A percentile compares a stretch with the other conserved stretches of the same genome.
Conservation (phyloP, 2,888 invertebrate genomes). For the Sericinus montela region DNA sequence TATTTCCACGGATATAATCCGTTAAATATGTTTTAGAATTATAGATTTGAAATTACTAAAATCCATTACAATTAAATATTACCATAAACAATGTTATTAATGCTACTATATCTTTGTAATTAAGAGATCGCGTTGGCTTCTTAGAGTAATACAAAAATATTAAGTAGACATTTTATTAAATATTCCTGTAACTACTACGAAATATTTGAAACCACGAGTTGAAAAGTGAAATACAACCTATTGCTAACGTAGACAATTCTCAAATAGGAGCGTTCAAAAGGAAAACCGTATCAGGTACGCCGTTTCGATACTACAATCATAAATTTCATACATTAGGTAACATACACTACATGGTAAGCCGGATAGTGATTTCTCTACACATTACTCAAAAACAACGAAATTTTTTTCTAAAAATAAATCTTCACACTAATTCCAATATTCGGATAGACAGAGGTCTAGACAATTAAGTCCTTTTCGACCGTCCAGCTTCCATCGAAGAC, state of each 20-base stretch:
- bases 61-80: background rate
- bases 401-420: too few relatives aligned
- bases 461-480: too few relatives aligned
- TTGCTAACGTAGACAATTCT: constrained; percentile 19
- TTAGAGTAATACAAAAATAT: constrained; percentile 29
- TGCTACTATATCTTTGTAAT: constrained; percentile 15
- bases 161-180: constrained; percentile 19
- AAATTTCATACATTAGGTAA: background rate
- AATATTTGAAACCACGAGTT: background rate
- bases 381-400: too few relatives aligned
- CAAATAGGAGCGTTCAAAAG: constrained; percentile 18
- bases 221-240: constrained; percentile 19
- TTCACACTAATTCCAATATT: too few relatives aligned
- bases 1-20: too few relatives aligned
- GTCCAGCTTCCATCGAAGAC: too few relatives aligned
- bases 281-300: constrained; percentile 38
- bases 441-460: too few relatives aligned
- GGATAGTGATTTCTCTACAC: too few relatives aligned
- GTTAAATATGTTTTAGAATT: too few relatives aligned
- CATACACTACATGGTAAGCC: background rate
- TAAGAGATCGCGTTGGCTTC: constrained; percentile 27
- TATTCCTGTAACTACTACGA: background rate
- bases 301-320: constrained; percentile 18
- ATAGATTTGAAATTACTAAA: background rate
- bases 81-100: too few relatives aligned